Base-by-base conservation (phyloP, 2,888 invertebrate genomes). In the Phasia obesa region DNA sequence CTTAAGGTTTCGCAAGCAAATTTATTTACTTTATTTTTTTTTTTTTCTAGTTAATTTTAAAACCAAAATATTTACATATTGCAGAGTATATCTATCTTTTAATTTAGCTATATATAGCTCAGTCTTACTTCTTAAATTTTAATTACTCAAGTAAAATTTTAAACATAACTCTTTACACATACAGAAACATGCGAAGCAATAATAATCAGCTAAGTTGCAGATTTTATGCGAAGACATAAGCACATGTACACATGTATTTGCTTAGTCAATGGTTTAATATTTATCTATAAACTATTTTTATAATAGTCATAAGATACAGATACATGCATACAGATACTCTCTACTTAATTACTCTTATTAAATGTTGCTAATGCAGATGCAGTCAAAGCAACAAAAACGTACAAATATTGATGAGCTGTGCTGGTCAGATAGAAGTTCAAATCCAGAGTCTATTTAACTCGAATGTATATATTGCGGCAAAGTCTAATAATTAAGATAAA, bases 401-500 rank as follows among this genome's bases (percentile, higher is more conserved):
- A 44, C 64, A 47, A 31, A 31, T 21, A 38, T 17, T 2, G n/a
- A 59, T 49, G 23, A 71, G 19, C 27, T 44, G 9, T 4, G 44
- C 4, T 70, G n/a, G 23, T 38, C 35, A 9, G n/a, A 4, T n/a
- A 4, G 47, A 65, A 67, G 6, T 47, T 2, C 7, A 71, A 6
- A 55, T 17, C 19, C 23, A 44, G 57, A 59, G 31, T 65, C 21
- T 51, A 51, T 65, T 44, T 42, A 71, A 44, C 65, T 81, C 35
- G 15, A 78, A 71, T 57, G 75, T 71, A 84, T 79, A 84, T 81
- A 84, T 75, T 84, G 84, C 81, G 81, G 84, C 78, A 78, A 81
- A 80, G 71, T 57, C 71, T 81, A 70, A 81, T 81, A 81, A 84
- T 84, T 84, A 84, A 81, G 81, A 81, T 79, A 81, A 81, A 81